Base-by-base conservation (phyloP, 2,113 vertebrate genomes). In the Mirounga angustirostris region DNA sequence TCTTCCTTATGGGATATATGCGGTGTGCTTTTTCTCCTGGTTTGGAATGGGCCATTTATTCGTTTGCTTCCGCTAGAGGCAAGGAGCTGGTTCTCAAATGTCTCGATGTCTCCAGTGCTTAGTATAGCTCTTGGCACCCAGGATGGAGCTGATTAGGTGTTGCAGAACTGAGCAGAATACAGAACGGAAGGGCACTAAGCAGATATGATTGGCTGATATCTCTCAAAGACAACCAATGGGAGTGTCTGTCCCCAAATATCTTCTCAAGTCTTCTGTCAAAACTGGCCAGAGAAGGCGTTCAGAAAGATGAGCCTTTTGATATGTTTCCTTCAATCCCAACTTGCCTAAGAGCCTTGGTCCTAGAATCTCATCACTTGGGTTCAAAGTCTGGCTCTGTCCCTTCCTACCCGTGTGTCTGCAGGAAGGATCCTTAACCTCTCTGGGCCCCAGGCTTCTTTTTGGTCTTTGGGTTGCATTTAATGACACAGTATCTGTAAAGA, bases 1-100 rank as follows among this genome's bases (percentile, higher is more conserved):
- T 26, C 58, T 76, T 28, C 61, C 15, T 2, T 6, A 6, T 0
- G 33, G 2, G 0, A 9, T 69, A 11, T 50, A 6, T 73, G 71
- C 40, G 46, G 1, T 22, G 13, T 14, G 52, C 4, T 30, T 90
- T 33, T 21, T 8, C 46, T 43, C 67, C n/a, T 40, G 22, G 54
- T 40, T 78, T 88, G 76, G 12, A 67, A 36, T 43, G 40, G 40
- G 0, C 9, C 40, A 26, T 24, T 83, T 58, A 7, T 56, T 40
- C 5, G 4, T 54, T 79, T 46, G 7, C 46, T 40, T 81, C 30
- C 14, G 21, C 69, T 19, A 2, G 46, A 84, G 81, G 28, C 61
- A 87, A 80, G 46, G 19, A 36, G 58, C 46, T 24, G 13, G 10
- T 22, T 94, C 50, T 87, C 52, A 50, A 56, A 33, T 14, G 61